Conservation (phyloP, 2,113 vertebrate species). For the Phocoena sinus region DNA sequence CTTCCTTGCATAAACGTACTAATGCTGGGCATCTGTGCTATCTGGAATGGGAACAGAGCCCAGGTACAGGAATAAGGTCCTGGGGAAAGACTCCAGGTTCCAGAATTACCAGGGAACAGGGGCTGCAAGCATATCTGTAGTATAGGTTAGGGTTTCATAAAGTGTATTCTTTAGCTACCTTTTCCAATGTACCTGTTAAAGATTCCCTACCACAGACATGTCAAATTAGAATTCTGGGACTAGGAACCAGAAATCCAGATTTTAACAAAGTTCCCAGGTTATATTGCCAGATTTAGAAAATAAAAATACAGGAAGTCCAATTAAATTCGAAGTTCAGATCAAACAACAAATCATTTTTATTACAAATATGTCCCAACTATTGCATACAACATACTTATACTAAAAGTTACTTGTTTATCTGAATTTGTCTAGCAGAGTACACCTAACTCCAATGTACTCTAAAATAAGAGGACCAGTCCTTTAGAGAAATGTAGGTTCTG, state of each 20-base stretch:
- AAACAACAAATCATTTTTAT: neutral
- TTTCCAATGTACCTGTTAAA: neutral
- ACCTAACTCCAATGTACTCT: neutral
- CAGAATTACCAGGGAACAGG: neutral
- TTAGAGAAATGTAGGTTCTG: neutral
- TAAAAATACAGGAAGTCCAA: neutral
- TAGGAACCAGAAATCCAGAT: neutral
- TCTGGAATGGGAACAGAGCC: neutral
- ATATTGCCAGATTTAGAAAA: neutral
- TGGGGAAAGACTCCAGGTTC: neutral
- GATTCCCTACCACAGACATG: neutral
- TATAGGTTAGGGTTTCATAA: neutral
- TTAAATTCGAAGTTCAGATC: neutral
- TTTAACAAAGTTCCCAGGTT: neutral
- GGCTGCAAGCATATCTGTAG: neutral
- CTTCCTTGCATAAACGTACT: neutral
- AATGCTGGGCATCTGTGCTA: neutral
- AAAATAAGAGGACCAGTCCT: neutral
- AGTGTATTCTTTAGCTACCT: neutral
- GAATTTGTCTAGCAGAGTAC: neutral
- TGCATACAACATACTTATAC: neutral
- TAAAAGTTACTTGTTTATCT: neutral
- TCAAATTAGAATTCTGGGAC: neutral
- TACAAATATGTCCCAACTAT: neutral
- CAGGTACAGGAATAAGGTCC: neutral